Evolutionary conservation across 2,888 invertebrate genomes (phyloP), one percentile per base, ranked within the genome.

Genomic region (Ischnus inquisitorius): DNA sequence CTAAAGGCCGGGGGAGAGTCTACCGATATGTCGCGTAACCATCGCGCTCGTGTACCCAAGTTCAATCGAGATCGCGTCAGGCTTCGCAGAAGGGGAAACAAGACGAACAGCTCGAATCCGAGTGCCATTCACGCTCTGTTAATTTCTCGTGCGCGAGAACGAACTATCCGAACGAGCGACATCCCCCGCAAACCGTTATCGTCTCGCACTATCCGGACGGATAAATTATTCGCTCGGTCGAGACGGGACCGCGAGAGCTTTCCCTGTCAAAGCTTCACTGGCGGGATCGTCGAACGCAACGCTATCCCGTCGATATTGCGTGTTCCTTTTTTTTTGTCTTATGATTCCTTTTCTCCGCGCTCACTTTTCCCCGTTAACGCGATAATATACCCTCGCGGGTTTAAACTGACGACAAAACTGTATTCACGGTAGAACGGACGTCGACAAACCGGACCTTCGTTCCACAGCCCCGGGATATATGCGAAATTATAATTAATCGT

Each of bases 51-150:
- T 19, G 34, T 48, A 46, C 43, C 34, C 34, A 48, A 48, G 62
- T 62, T 43, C 25, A 43, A 46, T 34, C 19, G 46, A 46, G 14
- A 54, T 54, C 54, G 54, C 57, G 25, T 25, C 14, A 22, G 28
- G 57, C 14, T 57, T 25, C 6, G 48, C 48, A 16, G 34, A 64
- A 62, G 64, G 48, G 51, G 34, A 39, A 39, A 62, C 62, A 12
- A 48, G 60, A 28, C 46, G 46, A 16, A 62, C 46, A 46, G 12
- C 62, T 75, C 10, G 22, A 34, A 75, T 28, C 74, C 43, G 19
- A 64, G 72, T 48, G 69, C 28, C 51, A 67, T 80, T 83, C 72
- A 83, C 80, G 83, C 80, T 83, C 80, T 80, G 77, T 72, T 83
- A 77, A 80, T 77, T 80, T 51, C 41, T 34, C 76, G 57, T 68